Evolutionary conservation across 1,140 invertebrate species (phyloP).

Genomic region (Formica exsecta): DNA sequence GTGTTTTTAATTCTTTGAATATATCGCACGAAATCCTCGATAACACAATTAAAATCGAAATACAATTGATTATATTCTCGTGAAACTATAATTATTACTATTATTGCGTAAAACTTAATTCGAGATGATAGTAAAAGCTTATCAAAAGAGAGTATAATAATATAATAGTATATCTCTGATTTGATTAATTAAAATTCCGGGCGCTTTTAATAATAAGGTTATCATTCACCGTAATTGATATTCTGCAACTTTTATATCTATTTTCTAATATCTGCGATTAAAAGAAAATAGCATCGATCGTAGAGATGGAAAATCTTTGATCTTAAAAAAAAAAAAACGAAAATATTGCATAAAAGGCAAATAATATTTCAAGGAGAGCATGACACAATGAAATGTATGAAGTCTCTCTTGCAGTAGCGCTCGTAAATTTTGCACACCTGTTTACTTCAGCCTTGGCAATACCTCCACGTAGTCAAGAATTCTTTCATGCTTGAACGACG

Average conservation of each 20-base stretch:
- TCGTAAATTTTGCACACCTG: slow-evolving; percentile 52
- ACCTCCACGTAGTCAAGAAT: slow-evolving; percentile 13
- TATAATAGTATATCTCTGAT: neutral
- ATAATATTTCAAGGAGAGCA: neutral
- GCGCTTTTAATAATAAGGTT: neutral
- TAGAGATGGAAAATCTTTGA: neutral
- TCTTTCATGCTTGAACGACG: slow-evolving; percentile 35
- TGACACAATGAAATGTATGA: neutral
- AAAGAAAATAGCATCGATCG: neutral
- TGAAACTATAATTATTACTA: neutral
- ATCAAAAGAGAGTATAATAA: neutral
- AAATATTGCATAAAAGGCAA: neutral
- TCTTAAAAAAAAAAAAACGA: neutral
- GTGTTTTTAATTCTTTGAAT: slow-evolving; percentile 2
- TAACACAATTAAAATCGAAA: slow-evolving; percentile 19
- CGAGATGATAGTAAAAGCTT: neutral
- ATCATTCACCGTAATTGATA: neutral
- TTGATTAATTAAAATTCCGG: neutral
- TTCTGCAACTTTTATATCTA: neutral
- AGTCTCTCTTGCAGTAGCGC: neutral
- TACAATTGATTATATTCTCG: neutral
- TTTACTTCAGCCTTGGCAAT: slow-evolving; percentile 6
- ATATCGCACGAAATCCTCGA: neutral
- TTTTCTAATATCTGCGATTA: neutral
- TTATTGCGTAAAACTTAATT: neutral